Conservation (phyloP, 2,113 vertebrate species). For the Balaeniceps rex region DNA sequence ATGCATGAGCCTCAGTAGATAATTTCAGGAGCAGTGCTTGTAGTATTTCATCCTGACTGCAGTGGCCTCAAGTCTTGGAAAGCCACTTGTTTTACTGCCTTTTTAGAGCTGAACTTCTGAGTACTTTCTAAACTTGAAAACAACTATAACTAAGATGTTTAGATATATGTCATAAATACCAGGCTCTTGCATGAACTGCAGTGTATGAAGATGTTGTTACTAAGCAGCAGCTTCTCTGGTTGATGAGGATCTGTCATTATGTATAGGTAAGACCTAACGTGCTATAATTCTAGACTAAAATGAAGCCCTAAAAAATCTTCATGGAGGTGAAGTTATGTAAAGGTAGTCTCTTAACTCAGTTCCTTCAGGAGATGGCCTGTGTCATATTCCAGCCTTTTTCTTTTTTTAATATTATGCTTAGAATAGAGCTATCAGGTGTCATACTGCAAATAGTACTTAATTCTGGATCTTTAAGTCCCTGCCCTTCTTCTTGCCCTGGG, state of each 20-base stretch:
- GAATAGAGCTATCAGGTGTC: neutral
- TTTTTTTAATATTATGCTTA: neutral
- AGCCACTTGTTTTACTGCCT: neutral
- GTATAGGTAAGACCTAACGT: neutral
- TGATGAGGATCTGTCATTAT: neutral
- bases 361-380: neutral
- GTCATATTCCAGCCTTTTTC: neutral
- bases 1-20: neutral
- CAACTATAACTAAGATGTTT: rapidly evolving
- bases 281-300: neutral
- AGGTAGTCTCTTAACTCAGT: neutral
- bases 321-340: neutral
- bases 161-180: neutral
- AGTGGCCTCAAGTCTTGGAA: neutral
- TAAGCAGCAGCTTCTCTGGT: neutral
- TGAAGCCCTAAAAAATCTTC: neutral
- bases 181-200: neutral
- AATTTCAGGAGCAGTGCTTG: too few species aligned
- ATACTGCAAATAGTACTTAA: neutral
- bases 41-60: too few species aligned
- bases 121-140: neutral
- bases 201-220: rapidly evolving
- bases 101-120: neutral
- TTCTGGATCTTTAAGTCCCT: neutral
- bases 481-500: too few species aligned